Evolutionary conservation across 2,888 invertebrate genomes (phyloP).

Genomic region (Ptychoptera contaminata): DNA sequence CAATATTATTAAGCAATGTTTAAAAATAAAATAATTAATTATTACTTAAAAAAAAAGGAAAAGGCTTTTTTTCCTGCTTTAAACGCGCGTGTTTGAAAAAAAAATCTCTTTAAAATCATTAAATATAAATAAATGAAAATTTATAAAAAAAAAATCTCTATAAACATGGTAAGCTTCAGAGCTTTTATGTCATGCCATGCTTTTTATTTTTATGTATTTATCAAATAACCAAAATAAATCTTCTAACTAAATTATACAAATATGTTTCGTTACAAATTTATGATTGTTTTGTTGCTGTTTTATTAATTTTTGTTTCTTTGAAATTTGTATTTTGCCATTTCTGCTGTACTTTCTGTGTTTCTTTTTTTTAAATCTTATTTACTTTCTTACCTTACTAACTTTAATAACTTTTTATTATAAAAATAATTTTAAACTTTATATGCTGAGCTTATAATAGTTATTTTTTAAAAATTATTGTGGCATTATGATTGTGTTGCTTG

Average conservation of each 20-base stretch:
- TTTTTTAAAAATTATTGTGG: too few species aligned
- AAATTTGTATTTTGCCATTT: too few species aligned
- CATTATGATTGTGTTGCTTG: too few species aligned
- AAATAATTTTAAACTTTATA: neutral
- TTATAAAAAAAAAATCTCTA: too few species aligned
- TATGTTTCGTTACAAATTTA: too few species aligned
- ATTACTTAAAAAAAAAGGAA: neutral
- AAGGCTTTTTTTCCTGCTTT: conserved; percentile 1
- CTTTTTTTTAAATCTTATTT: neutral
- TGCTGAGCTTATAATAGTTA: conserved; percentile 1
- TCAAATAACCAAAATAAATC: too few species aligned
- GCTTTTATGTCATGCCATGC: too few species aligned
- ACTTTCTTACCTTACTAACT: neutral
- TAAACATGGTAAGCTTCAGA: too few species aligned
- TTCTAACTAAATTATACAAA: too few species aligned
- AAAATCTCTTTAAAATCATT: neutral
- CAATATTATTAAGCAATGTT: neutral
- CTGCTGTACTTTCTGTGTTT: neutral
- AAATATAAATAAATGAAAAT: neutral
- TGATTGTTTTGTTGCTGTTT: too few species aligned
- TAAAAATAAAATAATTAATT: conserved; percentile 3
- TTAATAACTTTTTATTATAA: neutral
- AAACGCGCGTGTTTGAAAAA: neutral
- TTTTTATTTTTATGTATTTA: too few species aligned
- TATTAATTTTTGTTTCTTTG: too few species aligned